phyloP scores from a whole-genome alignment of 2,888 invertebrate species.

The Allolobophora icterica region DNA sequence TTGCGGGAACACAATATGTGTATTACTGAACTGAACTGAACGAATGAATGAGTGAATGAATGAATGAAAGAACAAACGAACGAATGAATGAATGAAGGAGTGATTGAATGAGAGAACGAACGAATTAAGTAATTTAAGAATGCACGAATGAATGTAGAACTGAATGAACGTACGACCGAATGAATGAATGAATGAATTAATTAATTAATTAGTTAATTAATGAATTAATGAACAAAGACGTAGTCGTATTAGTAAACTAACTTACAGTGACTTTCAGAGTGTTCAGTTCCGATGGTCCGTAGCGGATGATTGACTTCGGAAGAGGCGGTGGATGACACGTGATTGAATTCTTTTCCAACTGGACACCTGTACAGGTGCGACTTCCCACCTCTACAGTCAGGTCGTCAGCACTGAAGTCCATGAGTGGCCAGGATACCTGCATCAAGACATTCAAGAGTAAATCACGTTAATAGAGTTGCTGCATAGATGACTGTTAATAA shows the following conservation, averaged over 20 bases:
- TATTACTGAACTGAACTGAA: no score
- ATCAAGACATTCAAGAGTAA: not conserved
- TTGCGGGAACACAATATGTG: no score
- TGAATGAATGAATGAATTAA: no score
- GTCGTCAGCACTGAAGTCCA: not conserved
- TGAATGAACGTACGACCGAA: no score
- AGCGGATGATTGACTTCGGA: conserved; percentile 13
- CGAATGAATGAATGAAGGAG: no score
- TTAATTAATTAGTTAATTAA: no score
- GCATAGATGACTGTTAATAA: not conserved
- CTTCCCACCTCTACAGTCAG: not conserved
- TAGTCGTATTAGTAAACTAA: no score
- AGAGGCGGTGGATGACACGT: not conserved
- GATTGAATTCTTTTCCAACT: not conserved
- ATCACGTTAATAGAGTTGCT: not conserved
- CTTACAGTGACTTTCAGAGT: not conserved
- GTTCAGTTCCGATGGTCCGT: conserved; percentile 13
- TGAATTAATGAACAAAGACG: not conserved
- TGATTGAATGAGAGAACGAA: no score
- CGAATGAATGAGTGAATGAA: no score
- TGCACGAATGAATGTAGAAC: no score
- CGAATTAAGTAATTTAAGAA: no score
- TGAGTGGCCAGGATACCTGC: not conserved
- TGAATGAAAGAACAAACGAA: no score
- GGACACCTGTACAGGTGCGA: not conserved